Conservation (phyloP, 92 coral and sea anemone genomes). For the Hydrozoanthus gracilis region DNA sequence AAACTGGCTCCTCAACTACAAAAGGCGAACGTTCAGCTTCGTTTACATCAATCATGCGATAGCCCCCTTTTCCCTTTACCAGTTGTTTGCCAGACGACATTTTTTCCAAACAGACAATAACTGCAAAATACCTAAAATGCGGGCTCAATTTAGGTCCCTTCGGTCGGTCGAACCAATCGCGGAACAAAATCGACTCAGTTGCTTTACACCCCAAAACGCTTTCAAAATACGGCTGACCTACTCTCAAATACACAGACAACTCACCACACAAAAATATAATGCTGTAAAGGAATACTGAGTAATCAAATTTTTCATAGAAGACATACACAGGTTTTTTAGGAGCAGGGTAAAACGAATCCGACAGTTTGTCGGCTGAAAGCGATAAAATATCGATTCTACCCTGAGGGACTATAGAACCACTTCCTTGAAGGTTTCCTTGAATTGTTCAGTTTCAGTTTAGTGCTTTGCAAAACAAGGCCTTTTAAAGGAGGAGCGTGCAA, state of each 20-base stretch:
- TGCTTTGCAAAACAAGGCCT: too few relatives aligned
- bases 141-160: constrained; percentile 41
- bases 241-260: not conserved
- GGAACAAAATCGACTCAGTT: not conserved
- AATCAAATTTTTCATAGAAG: not conserved
- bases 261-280: not conserved
- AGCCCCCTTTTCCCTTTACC: constrained; percentile 91
- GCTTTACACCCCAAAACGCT: not conserved
- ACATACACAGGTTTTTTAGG: too few relatives aligned
- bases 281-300: not conserved
- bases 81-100: constrained; percentile 97
- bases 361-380: not conserved
- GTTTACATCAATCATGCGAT: constrained; percentile 88
- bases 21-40: constrained; percentile 93
- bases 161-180: not conserved
- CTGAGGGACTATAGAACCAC: too few relatives aligned
- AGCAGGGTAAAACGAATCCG: not conserved
- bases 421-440: not conserved
- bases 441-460: too few relatives aligned
- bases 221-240: not conserved
- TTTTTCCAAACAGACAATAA: constrained; percentile 14
- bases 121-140: constrained; percentile 8
- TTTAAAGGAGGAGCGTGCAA: not conserved
- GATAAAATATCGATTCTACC: not conserved
- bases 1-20: constrained; percentile 92